Conservation (phyloP, 1,140 invertebrate species). For the Palaemon carinicauda region DNA sequence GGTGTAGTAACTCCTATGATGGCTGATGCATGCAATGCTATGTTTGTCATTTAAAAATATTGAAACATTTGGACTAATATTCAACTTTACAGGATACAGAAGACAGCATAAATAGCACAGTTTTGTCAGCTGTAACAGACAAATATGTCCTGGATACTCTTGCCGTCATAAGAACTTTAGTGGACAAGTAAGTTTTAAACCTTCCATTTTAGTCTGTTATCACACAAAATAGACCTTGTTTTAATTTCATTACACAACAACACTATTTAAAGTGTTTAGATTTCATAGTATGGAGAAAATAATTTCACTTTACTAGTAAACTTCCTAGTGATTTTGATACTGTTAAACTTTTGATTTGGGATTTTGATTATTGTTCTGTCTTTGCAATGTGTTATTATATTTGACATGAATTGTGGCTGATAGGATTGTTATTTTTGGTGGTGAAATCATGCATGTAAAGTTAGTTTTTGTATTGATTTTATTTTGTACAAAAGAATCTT, state of each 20-base stretch:
- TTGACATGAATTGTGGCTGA: too few species aligned
- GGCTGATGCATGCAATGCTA: not conserved
- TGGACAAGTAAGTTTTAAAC: slow-evolving; percentile 77
- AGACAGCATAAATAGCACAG: slow-evolving; percentile 37
- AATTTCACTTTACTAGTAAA: too few species aligned
- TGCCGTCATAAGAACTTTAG: slow-evolving; percentile 78
- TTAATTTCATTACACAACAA: not conserved
- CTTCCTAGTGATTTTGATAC: too few species aligned
- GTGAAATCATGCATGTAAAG: too few species aligned
- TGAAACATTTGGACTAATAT: not conserved
- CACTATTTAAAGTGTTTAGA: not conserved
- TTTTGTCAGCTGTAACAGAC: slow-evolving; percentile 62
- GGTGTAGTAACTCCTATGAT: too few species aligned
- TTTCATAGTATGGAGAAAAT: too few species aligned
- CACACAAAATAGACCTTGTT: not conserved
- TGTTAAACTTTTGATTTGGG: too few species aligned
- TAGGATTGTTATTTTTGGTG: too few species aligned
- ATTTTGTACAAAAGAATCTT: too few species aligned
- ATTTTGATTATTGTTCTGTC: too few species aligned
- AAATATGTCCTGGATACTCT: slow-evolving; percentile 82
- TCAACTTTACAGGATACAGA: slow-evolving; percentile 9
- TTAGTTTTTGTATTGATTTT: too few species aligned
- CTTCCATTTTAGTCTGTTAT: not conserved
- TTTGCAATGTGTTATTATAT: too few species aligned
- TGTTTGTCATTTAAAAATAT: not conserved